These are phyloP conservation scores for Yponomeuta plumbellus DNA, from an alignment of 2,888 invertebrate species.

Conservation along the genomic window DNA sequence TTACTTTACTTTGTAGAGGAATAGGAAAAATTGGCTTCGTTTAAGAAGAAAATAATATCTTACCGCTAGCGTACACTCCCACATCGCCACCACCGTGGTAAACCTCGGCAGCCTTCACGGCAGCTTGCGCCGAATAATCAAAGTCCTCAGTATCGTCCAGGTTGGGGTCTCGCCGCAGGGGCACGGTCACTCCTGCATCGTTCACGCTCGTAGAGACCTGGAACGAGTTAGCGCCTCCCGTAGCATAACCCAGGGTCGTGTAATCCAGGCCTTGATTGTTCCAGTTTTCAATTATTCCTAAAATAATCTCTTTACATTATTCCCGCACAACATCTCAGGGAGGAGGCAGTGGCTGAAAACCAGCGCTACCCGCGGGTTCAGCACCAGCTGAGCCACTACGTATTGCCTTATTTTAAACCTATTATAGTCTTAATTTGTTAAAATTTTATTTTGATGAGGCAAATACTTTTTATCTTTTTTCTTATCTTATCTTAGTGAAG, in stretches of 20 bases:
- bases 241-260: constrained; percentile 86
- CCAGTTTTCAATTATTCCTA: constrained; percentile 54
- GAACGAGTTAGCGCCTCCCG: constrained; percentile 83
- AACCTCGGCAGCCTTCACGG: constrained; percentile 82
- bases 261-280: constrained; percentile 76
- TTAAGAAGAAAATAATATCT: neutral
- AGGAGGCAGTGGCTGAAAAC: no score
- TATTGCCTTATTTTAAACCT: no score
- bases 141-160: constrained; percentile 77
- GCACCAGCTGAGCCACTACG: no score
- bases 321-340: no score
- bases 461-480: no score
- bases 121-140: constrained; percentile 84
- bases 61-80: constrained; percentile 86
- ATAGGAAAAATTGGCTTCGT: no score
- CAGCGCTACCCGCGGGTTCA: no score
- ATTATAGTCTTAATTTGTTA: no score
- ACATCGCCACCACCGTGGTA: constrained; percentile 92
- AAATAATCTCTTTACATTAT: neutral
- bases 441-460: no score
- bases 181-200: constrained; percentile 38
- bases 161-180: constrained; percentile 77
- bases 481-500: no score
- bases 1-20: no score
- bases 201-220: constrained; percentile 57